Conservation (phyloP, 2,113 vertebrate genomes). For the Anguilla rostrata region DNA sequence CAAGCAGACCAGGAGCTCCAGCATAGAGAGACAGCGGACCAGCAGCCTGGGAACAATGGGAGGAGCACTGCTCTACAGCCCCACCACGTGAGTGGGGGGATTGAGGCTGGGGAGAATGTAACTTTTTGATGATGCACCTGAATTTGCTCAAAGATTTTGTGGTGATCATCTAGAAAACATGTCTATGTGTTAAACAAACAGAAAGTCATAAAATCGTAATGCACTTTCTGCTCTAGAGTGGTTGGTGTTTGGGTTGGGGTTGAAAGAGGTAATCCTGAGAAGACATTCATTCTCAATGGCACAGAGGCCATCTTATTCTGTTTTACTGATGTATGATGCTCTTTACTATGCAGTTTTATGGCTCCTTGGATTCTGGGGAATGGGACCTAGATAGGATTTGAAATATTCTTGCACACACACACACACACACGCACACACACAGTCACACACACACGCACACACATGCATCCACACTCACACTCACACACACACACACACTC, state of each 20-base stretch:
- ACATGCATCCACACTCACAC: no score
- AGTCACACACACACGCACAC: no score
- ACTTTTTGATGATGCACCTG: no score
- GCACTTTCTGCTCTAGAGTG: not conserved
- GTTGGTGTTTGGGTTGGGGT: not conserved
- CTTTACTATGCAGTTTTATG: not conserved
- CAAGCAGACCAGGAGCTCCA: slow-evolving; percentile 57
- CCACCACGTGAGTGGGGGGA: slow-evolving; percentile 46
- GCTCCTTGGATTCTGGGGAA: not conserved
- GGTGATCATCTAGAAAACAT: no score
- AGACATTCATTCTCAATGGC: not conserved
- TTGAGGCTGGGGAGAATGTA: not conserved
- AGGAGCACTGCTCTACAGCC: slow-evolving; percentile 41
- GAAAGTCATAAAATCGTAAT: not conserved
- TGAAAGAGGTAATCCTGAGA: not conserved
- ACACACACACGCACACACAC: no score
- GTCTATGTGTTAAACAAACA: no score
- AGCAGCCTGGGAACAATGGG: slow-evolving; percentile 25
- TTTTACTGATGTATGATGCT: not conserved
- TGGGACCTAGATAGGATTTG: not conserved
- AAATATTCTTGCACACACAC: no score
- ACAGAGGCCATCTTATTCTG: not conserved
- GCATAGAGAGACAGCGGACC: slow-evolving; percentile 32
- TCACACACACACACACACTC: no score
- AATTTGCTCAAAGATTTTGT: no score